Evolutionary conservation across 2,888 invertebrate species (phyloP), one percentile per base, ranked within the genome.

Genomic region (Trilocha varians): DNA sequence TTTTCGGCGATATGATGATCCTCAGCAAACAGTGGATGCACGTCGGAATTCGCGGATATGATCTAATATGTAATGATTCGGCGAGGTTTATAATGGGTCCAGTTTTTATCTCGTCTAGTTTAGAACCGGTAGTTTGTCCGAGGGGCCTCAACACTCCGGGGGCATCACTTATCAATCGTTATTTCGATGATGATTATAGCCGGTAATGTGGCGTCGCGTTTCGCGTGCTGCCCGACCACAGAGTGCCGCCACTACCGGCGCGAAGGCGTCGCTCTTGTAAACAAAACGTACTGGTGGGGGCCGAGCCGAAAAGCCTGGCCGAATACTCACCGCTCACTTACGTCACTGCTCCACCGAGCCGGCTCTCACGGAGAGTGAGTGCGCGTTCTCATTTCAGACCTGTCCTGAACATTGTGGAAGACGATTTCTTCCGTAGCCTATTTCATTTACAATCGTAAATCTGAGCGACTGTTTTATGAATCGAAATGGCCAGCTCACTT

Each of bases 281-380:
- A 84, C 83, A 83, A 82, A 78, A 66, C 69, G 72, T 55, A 59
- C 69, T 75, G 83, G 84, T 78, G 84, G 84, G 84, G 84, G 84
- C 78, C 80, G 72, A 76, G 69, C 75, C 78, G 71, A 80, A 82
- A 82, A 82, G 80, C 82, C 78, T 79, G 67, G 62, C 68, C 70
- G 71, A 71, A 74, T 69, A 57, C 53, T 59, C 61, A 54, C 74
- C 80, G 73, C 66, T 80, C 75, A 78, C 82, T 80, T 78, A 78
- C 84, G 80, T 82, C 83, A 83, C 77, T 61, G 50, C 52, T 38
- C 48, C 32, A 40, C 41, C 48, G 48, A 49, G 50, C 52, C 55
- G 50, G 52, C 55, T 54, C 55, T 50, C 52, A 53, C 47, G 55
- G 53, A 59, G 54, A 56, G 57, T 59, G 59, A 57, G 53, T 18